These are phyloP conservation scores for Syngnathus floridae DNA, from an alignment of 2,113 vertebrate genomes.

Conservation along the genomic window DNA sequence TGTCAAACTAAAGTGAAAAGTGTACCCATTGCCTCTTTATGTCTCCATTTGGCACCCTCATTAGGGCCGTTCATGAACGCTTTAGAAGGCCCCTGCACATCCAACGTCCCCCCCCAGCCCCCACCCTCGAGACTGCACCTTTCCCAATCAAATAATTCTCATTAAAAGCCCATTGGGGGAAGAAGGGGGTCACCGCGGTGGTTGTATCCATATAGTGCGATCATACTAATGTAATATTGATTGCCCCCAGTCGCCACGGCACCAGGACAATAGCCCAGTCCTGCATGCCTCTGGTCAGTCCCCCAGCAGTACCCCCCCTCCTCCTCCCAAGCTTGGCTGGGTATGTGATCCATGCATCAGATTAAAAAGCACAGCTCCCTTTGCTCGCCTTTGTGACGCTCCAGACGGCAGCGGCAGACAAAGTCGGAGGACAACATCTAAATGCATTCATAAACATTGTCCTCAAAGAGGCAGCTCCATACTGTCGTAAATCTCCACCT, in stretches of 20 bases:
- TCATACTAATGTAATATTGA: constrained; percentile 64
- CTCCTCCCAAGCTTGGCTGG: constrained; percentile 13
- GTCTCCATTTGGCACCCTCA: constrained; percentile 72
- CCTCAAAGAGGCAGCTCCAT: constrained; percentile 40
- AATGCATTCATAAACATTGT: constrained; percentile 55
- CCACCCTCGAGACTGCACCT: constrained; percentile 47
- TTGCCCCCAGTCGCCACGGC: constrained; percentile 50
- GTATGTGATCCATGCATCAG: constrained; percentile 24
- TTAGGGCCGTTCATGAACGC: constrained; percentile 69
- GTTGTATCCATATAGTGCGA: constrained; percentile 28
- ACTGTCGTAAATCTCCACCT: constrained; percentile 48
- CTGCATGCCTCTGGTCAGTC: constrained; percentile 39
- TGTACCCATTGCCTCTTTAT: constrained; percentile 75
- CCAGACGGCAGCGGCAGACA: constrained; percentile 23
- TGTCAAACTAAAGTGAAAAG: constrained; percentile 72
- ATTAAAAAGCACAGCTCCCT: constrained; percentile 24
- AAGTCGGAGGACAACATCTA: constrained; percentile 52
- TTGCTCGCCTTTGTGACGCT: constrained; percentile 16
- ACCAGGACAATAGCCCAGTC: constrained; percentile 46
- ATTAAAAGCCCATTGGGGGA: constrained; percentile 36
- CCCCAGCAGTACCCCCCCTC: constrained; percentile 14
- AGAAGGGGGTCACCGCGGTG: constrained; percentile 15
- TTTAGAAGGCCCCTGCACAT: constrained; percentile 62
- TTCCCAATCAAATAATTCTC: constrained; percentile 63
- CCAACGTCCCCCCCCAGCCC: constrained; percentile 58